Base-by-base conservation (phyloP, 2,888 invertebrate species). In the Ennomos fuscantarius region DNA sequence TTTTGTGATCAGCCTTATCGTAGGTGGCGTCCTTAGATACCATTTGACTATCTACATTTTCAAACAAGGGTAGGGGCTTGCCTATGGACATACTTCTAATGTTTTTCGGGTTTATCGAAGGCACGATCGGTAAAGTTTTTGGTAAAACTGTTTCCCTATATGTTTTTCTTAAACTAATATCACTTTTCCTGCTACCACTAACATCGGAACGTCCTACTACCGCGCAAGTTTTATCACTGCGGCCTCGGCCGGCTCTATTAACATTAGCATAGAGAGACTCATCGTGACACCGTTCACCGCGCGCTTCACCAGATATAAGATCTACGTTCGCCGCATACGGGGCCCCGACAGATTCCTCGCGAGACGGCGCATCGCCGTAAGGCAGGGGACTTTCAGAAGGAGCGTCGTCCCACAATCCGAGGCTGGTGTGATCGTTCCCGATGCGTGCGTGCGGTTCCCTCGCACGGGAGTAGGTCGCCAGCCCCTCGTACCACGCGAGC, bases 31-130 rank as follows among this genome's bases (percentile, higher is more conserved):
- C 58, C 53, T 54, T 49, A 34, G 10, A 36, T 37, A 34, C 40
- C 10, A 15, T 35, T 24, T 33, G 41, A 50, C 63, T 58, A 58
- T 59, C 61, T 58, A 62, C 48, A 11, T 42, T 37, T 45, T 52
- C 44, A 15, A 42, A 11, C 39, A 43, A 43, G 40, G 60, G 31
- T n/a, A 59, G 41, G 45, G 78, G 67, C 48, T 64, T 71, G 47
- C 76, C 82, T 68, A 88, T 79, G 13, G 84, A 80, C 82, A 85
- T 83, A 53, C 68, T 78, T 70, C 82, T 79, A 61, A 87, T 66
- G 65, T 86, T 87, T 67, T 56, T 85, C 41, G 86, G 86, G 67
- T 85, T 88, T 45, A 73, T 59, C 52, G 69, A 67, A 49, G 66
- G 60, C 44, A 67, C n/a, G 48, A 63, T 73, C 46, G 84, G 82